Base-by-base conservation (phyloP, 1,140 invertebrate species). In the Trachelipus rathkii region DNA sequence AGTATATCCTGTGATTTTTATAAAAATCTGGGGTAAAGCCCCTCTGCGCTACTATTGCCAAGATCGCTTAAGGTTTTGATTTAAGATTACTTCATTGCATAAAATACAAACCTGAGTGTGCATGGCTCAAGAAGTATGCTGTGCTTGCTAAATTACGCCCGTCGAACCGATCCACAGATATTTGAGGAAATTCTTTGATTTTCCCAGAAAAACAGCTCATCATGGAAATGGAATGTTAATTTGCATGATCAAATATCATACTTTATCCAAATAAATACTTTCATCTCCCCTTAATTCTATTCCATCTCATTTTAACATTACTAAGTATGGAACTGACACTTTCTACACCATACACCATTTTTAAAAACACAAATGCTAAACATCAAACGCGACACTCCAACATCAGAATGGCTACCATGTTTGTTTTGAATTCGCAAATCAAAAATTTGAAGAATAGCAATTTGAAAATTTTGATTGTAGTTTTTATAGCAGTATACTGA, bases 121-220 rank as follows among this genome's bases (percentile, higher is more conserved):
- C 89, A 83, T 92, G 91, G 43, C 89, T 89, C 33, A 92, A 82
- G 82, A 92, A 90, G 85, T 87, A 92, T n/a, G 86, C 85, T 43
- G 83, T 84, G 0, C 88, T 88, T 23, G 84, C 77, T n/a, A 86
- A 81, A 82, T 88, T 87, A 23, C 84, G 74, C 15, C 81, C 84
- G 50, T 86, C 83, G 83, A 91, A 91, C 81, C 87, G 84, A 85
- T 91, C 90, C 21, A 90, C 85, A 6, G 87, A 87, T 71, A 91
- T 87, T 50, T 87, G 87, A 9, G 88, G 87, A 81, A 91, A 88
- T 84, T 91, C 90, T 75, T 85, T 78, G 44, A 91, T 85, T 81
- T 86, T 83, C 68, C 90, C 90, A 82, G 82, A 69, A 83, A 84
- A 86, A 15, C 11, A 60, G 19, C 50, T 60, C 50, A 60, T 60